Base-by-base conservation (phyloP, 2,888 invertebrate species). In the Mallateleia sp. region DNA sequence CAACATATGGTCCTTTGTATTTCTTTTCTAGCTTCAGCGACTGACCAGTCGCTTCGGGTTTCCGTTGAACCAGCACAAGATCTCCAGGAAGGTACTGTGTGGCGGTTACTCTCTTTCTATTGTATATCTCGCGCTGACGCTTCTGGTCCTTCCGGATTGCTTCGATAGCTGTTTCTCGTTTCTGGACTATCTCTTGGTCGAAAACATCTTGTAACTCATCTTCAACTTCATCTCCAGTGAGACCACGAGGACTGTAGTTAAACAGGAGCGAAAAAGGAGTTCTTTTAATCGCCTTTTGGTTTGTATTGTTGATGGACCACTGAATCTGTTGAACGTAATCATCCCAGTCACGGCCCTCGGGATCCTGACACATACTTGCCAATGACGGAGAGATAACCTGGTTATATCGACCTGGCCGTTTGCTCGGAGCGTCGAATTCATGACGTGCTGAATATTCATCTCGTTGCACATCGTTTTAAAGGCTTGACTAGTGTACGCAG, bases 401-500 rank as follows among this genome's bases (percentile, higher is more conserved):
- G n/a, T 84, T 82, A 32, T 74, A 72, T 90, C 95, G 0, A 92
- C 92, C 69, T 94, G 94, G 3, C 94, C 94, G 77, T 95, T 94
- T 0, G 92, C 92, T 47, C 93, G 45, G 7, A 92, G 93, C 0
- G 93, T 91, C 0, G 93, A 91, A 72, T 92, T 93, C 18, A 69
- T n/a, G 89, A 92, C 60, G 32, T 93, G 93, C 24, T 90, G 87
- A 14, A 93, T 90, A 11, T 88, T 90, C 45, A 92, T 89, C 20
- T 92, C 89, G 3, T 80, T 54, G 79, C 94, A 95, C 75, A 92
- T 94, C 5, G 87, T 74, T 62, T 90, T 78, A 72, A 95, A 95
- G 2, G 69, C 50, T 18, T 22, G 24, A n/a, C 83, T 71, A 0
- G 94, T 95, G 74, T 94, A 95, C 8, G 91, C 90, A 15, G 93